Evolutionary conservation across 2,797 vertebrate genomes (phyloP).

Genomic region (Discoglossus pictus): DNA sequence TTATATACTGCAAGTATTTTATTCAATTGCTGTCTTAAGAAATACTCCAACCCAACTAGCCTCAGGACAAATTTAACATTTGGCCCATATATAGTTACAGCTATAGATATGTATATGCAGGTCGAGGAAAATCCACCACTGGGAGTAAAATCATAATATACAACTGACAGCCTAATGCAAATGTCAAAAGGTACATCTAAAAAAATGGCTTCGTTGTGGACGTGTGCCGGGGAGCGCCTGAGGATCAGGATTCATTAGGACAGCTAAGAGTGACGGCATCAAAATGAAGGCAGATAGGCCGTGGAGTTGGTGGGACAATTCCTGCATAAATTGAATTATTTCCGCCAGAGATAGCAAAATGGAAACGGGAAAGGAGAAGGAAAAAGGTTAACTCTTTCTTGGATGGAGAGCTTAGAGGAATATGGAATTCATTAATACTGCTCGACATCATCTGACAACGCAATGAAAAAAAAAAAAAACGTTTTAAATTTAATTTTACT

Average conservation of each 20-base stretch:
- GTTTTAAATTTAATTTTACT: no score
- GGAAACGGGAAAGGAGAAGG: neutral
- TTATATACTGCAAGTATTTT: no score
- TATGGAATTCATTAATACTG: no score
- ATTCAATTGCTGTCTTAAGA: no score
- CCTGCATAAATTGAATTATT: conserved; percentile 25
- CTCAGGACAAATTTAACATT: no score
- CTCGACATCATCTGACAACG: no score
- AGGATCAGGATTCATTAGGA: conserved; percentile 47
- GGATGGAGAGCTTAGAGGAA: no score
- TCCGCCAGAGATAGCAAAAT: conserved; percentile 12
- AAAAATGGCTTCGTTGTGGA: conserved; percentile 11
- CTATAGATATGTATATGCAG: conserved; percentile 28
- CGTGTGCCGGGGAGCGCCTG: conserved; percentile 1
- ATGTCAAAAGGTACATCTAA: conserved; percentile 27
- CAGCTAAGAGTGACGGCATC: conserved; percentile 36
- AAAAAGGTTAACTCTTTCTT: neutral
- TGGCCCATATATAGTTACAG: no score
- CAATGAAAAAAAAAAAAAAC: no score
- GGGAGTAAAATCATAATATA: conserved; percentile 28
- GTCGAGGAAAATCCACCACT: conserved; percentile 34
- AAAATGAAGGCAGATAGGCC: conserved; percentile 10
- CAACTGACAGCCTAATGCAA: conserved; percentile 35
- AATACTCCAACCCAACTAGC: no score
- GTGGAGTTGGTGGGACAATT: conserved; percentile 26